A percentile compares a stretch with the other conserved stretches of the same genome.
phyloP scores from a whole-genome alignment of 2,888 invertebrate genomes.

The Abrostola triplasia region DNA sequence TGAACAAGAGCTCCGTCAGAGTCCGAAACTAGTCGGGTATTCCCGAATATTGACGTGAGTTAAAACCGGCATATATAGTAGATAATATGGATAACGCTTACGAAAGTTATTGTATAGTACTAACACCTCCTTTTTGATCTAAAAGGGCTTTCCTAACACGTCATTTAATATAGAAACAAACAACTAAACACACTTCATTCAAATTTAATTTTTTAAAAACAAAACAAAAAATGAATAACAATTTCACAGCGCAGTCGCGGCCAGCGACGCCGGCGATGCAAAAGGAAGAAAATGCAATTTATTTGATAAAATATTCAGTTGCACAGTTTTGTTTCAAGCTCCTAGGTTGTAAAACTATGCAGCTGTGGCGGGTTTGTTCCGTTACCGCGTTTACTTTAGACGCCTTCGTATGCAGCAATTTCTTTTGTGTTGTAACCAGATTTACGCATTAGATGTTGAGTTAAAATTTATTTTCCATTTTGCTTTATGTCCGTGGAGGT shows the following conservation, averaged over 20 bases:
- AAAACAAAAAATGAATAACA: constrained; percentile 20
- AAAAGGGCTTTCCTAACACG: too few relatives aligned
- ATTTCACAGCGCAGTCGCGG: constrained; percentile 32
- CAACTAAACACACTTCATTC: too few relatives aligned
- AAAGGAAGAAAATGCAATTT: constrained; percentile 71
- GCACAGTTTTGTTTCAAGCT: constrained; percentile 66
- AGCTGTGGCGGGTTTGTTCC: constrained; percentile 43
- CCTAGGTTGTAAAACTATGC: constrained; percentile 56
- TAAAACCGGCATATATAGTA: too few relatives aligned
- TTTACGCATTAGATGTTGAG: constrained; percentile 1
- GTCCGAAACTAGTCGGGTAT: too few relatives aligned
- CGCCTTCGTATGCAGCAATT: background rate
- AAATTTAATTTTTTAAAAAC: too few relatives aligned
- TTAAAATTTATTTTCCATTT: constrained; percentile 1
- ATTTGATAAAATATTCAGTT: constrained; percentile 75
- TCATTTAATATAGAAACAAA: too few relatives aligned
- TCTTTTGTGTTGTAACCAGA: constrained; percentile 7
- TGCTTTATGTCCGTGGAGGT: background rate
- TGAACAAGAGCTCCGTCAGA: too few relatives aligned
- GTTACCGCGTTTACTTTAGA: constrained; percentile 29
- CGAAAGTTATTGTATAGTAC: too few relatives aligned
- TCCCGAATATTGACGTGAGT: too few relatives aligned
- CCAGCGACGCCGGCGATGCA: constrained; percentile 48
- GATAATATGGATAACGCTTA: too few relatives aligned
- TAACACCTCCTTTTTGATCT: too few relatives aligned